Base-by-base conservation (phyloP, 2,888 invertebrate species). In the Acrobasis consociella region DNA sequence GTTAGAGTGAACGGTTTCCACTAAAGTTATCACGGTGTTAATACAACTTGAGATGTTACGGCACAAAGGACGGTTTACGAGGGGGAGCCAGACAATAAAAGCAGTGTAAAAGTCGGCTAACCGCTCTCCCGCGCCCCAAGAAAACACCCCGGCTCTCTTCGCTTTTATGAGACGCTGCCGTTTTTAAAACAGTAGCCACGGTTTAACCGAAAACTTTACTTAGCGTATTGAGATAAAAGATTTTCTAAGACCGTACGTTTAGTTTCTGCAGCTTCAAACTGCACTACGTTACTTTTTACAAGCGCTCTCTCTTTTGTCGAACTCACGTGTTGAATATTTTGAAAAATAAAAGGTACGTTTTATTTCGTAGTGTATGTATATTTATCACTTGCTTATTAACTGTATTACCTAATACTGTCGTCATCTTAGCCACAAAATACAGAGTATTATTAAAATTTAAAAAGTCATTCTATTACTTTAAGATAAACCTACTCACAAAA, bases 71-170 rank as follows among this genome's bases (percentile, higher is more conserved):
- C 73, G 81, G 81, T 85, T 85, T 85, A 84, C 83, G 85, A 86
- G 84, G 88, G 58, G 87, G 83, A 71, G 77, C 72, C 73, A 80
- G 82, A 89, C 85, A 90, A 90, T 90, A 91, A 91, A 91, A 89
- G 85, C 87, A 82, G 82, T 87, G 87, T 90, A 87, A 90, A 91
- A 89, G 85, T 86, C 86, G 83, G 84, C 77, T 86, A 89, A 89
- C 88, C 86, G 81, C 83, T 65, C 75, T 75, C 75, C 16, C 62
- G 38, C 49, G 76, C 81, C 80, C 80, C 72, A 65, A 77, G 80
- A 82, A 77, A 85, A 82, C 81, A 82, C 80, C 80, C 77, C 74
- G 72, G 76, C 82, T 82, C 82, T 85, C 81, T 77, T 75, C 76
- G 75, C 77, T 83, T 88, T 88, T 87, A 89, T 83, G 86, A 86